phyloP scores from a whole-genome alignment of 2,797 vertebrate species.

The Sphenopsis melanotis region DNA sequence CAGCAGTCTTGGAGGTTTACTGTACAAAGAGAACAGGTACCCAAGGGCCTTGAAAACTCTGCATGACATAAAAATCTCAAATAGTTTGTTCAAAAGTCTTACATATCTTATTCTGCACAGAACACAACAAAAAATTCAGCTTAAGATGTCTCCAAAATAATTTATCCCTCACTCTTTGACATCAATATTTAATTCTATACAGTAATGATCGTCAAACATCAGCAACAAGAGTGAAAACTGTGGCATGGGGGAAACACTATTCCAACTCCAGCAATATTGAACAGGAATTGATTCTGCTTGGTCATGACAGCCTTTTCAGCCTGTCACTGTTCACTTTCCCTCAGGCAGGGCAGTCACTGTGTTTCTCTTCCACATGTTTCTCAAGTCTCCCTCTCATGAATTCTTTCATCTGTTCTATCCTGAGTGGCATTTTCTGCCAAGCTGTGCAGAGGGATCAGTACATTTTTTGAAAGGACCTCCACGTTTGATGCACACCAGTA shows the following conservation, averaged over 20 bases:
- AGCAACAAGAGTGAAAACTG: not conserved
- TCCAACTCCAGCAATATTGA: not conserved
- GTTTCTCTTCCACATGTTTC: not conserved
- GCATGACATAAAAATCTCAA: not conserved
- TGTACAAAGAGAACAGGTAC: not conserved
- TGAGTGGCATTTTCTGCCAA: not conserved
- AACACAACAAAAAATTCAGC: not conserved
- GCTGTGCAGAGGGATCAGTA: not conserved
- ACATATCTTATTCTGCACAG: not conserved
- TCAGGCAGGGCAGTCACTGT: not conserved
- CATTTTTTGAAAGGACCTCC: not conserved
- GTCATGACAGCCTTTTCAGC: not conserved
- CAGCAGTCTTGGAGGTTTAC: not conserved
- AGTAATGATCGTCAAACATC: not conserved
- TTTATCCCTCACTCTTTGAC: not conserved
- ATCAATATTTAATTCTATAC: not conserved
- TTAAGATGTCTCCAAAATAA: not conserved
- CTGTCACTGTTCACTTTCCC: not conserved
- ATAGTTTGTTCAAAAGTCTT: not conserved
- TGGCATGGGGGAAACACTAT: not conserved
- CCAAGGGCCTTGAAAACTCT: not conserved
- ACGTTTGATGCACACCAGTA: not conserved
- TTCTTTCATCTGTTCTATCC: not conserved
- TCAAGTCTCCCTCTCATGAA: too few species aligned
- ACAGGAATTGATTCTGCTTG: not conserved